Evolutionary conservation across 2,888 invertebrate species (phyloP), one percentile per base, ranked within the genome.

Genomic region (Anarsia innoxiella): DNA sequence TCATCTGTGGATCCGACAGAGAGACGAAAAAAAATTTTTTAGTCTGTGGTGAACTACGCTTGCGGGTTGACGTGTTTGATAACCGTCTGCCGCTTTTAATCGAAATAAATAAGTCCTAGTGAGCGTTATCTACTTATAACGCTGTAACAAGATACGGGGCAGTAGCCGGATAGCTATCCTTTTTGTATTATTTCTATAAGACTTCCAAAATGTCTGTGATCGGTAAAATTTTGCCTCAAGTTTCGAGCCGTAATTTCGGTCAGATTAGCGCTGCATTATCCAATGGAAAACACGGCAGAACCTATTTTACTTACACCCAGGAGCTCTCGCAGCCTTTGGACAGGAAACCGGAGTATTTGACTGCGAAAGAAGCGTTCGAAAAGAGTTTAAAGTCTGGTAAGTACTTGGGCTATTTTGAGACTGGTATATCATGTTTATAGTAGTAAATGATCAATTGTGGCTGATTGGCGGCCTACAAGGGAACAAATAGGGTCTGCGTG

Each of bases 301-400:
- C 67, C 39, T 94, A 89, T 74, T 93, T 90, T 66, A 91, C 94
- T 0, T 94, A 95, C 61, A 89, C 90, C 12, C 90, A 90, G 46
- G 94, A 95, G 67, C 89, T 95, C 28, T 88, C 94, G 25, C 93
- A 94, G 77, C 93, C 94, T 9, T 76, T 93, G 50, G 87, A 90
- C 16, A 88, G 90, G 46, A 89, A 89, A 44, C 94, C 95, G 0
- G 89, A 90, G 70, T 90, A 87, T 82, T 84, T 90, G 11, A 83
- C 89, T 3, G 89, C 93, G 0, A 91, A 92, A 39, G 90, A 95
- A 58, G 96, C 94, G 1, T 91, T 96, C 34, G 86, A 89, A 60
- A 88, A 88, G 63, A 72, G 80, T 44, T 86, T 96, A 37, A 89
- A 93, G 74, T 95, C 96, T 47, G 93, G 96, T 95, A 87, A 84